Percentiles rank a stretch among this genome's conserved stretches.
These are phyloP conservation scores for Micropoecilia bifurca DNA, from an alignment of 2,797 vertebrate species.

Conservation along the genomic window DNA sequence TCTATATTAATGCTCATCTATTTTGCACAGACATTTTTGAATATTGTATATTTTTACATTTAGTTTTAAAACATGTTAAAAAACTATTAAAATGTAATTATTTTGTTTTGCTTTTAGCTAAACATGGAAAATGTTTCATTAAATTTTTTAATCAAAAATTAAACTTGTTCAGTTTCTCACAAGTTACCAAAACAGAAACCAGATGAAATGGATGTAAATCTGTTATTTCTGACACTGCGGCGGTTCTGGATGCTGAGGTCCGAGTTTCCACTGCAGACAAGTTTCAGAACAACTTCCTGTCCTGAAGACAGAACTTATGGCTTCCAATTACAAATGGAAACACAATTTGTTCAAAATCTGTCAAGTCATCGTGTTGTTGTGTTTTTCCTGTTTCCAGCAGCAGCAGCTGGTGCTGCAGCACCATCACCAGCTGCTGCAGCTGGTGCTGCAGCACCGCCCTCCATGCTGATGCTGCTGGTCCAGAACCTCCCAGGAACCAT, in stretches of 20 bases:
- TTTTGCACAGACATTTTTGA: neutral
- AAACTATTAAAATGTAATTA: neutral
- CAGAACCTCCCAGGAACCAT: neutral
- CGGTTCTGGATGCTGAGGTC: neutral
- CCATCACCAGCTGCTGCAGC: accelerated
- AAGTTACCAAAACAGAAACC: neutral
- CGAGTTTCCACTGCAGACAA: neutral
- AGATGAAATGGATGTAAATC: neutral
- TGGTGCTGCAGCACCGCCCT: too few species aligned
- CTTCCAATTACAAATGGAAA: neutral
- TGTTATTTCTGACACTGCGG: neutral
- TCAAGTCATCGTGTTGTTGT: neutral
- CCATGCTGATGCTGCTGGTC: neutral
- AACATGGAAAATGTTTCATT: neutral
- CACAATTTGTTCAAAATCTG: neutral
- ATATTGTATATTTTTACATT: neutral
- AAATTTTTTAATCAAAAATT: too few species aligned
- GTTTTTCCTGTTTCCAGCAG: neutral
- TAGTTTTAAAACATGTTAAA: too few species aligned
- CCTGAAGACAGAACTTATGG: neutral
- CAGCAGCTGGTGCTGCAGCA: neutral
- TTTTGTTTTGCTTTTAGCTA: neutral
- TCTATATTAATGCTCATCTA: neutral
- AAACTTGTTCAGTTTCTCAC: too few species aligned
- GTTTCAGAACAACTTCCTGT: neutral